Conservation (phyloP, 2,113 vertebrate genomes). For the Notechis scutatus region DNA sequence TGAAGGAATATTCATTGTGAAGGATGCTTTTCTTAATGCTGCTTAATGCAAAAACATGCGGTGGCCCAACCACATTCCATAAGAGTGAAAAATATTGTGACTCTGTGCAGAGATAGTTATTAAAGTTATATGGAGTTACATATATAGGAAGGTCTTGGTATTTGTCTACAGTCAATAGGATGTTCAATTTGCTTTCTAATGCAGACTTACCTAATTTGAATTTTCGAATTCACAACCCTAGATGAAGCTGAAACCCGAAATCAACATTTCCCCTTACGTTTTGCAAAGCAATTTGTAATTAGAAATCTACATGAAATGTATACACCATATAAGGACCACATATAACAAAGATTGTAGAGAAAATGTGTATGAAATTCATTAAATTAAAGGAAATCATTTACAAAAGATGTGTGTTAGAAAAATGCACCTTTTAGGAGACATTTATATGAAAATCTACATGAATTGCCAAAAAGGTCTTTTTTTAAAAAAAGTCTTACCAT, state of each 20-base stretch:
- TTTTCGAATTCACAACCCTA: not conserved
- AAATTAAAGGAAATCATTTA: not conserved
- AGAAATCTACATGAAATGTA: not conserved
- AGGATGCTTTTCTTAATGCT: slow-evolving; percentile 51
- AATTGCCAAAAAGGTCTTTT: not conserved
- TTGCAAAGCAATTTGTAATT: not conserved
- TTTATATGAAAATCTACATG: not conserved
- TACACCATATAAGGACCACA: not conserved
- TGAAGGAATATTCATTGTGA: slow-evolving; percentile 42
- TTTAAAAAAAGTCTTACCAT: too few species aligned
- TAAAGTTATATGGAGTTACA: not conserved
- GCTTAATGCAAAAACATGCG: slow-evolving; percentile 40
- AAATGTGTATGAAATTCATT: not conserved
- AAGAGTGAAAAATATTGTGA: not conserved
- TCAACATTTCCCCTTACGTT: not conserved
- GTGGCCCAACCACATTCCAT: slow-evolving; percentile 12
- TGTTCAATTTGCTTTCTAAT: not conserved
- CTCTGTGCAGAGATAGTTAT: slow-evolving; percentile 28
- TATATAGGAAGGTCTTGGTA: not conserved
- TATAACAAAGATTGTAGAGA: not conserved
- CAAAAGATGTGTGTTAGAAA: not conserved
- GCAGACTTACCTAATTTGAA: not conserved
- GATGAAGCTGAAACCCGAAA: not conserved
- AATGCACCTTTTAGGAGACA: not conserved
- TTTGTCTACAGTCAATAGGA: not conserved